These are phyloP conservation scores for Drosophila varians DNA, from an alignment of 1,140 invertebrate species.

Conservation along the genomic window DNA sequence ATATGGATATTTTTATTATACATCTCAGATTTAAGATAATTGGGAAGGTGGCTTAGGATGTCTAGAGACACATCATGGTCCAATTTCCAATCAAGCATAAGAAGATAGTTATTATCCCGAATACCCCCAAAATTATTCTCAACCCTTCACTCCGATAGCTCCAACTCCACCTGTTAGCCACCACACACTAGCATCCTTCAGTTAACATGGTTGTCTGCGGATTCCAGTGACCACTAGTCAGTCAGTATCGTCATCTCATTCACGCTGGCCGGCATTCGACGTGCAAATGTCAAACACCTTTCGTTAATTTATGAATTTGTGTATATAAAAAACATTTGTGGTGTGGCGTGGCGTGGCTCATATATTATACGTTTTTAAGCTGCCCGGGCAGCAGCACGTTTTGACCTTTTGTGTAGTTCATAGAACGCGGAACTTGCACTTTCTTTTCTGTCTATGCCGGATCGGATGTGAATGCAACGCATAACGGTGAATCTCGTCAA, in stretches of 20 bases:
- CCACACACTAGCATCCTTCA: conserved; percentile 8
- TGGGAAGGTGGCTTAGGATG: no score
- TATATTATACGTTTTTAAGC: conserved; percentile 2
- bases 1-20: no score
- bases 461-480: conserved; percentile 19
- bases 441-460: conserved; percentile 19
- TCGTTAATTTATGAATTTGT: conserved; percentile 64
- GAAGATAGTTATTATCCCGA: no score
- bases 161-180: conserved; percentile 17
- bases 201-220: conserved; percentile 36
- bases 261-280: conserved; percentile 2
- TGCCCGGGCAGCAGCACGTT: conserved; percentile 54
- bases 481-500: conserved; percentile 32
- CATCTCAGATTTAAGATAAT: background rate
- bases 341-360: no score
- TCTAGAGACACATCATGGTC: no score
- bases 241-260: conserved; percentile 16
- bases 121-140: no score
- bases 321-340: conserved; percentile 48
- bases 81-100: no score
- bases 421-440: conserved; percentile 64
- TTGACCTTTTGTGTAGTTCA: conserved; percentile 68
- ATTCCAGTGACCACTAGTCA: conserved; percentile 10
- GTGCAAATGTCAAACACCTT: conserved; percentile 78
- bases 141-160: no score